Conservation (phyloP, 2,797 vertebrate species). For the Glossophaga mutica region DNA sequence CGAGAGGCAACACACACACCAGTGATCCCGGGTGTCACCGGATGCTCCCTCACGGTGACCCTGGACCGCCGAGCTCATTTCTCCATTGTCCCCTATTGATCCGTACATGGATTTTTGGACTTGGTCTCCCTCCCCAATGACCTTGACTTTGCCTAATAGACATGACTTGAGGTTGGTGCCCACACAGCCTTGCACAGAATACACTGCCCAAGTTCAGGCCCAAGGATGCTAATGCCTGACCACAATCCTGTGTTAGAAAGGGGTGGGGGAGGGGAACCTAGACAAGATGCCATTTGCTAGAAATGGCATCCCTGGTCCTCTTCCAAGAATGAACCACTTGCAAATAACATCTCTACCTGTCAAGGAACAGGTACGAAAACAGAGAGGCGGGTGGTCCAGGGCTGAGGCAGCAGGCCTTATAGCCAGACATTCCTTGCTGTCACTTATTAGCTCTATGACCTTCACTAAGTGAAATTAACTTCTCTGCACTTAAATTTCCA, state of each 20-base stretch:
- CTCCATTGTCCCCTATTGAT: background rate
- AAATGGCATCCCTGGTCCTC: background rate
- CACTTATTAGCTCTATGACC: background rate
- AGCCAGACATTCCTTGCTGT: background rate
- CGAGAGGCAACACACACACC: background rate
- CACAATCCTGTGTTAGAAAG: background rate
- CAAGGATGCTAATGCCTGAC: background rate
- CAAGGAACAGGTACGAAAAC: background rate
- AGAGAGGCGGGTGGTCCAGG: background rate
- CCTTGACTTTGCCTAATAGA: background rate
- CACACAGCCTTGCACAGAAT: background rate
- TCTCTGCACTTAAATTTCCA: background rate
- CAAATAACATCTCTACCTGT: too few species aligned
- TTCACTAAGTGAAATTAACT: background rate
- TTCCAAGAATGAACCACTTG: background rate
- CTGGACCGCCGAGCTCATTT: background rate
- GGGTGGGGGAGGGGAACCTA: background rate
- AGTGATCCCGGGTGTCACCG: background rate
- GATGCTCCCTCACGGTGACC: background rate
- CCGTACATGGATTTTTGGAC: background rate
- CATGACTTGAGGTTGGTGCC: background rate
- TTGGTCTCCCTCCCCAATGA: background rate
- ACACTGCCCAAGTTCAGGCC: background rate
- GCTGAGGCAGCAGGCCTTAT: rapidly evolving
- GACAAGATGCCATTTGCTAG: background rate